These are phyloP conservation scores for Lophotriccus pileatus DNA, from an alignment of 2,797 vertebrate species.

Conservation along the genomic window DNA sequence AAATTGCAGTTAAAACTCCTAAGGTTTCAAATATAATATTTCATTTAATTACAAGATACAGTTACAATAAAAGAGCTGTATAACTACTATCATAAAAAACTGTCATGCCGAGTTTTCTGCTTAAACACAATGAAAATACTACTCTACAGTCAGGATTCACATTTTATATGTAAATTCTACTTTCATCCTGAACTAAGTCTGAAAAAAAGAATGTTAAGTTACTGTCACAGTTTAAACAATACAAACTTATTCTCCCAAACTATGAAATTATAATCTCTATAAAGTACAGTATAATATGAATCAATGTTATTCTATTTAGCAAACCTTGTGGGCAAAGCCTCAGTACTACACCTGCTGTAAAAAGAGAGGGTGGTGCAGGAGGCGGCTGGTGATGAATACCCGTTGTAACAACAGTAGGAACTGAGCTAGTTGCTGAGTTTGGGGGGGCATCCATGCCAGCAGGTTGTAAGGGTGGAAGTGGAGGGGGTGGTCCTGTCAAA, in stretches of 20 bases:
- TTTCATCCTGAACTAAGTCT: background rate
- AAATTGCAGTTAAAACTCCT: conserved; percentile 65
- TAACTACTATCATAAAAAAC: background rate
- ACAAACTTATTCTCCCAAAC: background rate
- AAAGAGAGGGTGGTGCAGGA: conserved; percentile 84
- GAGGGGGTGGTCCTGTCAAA: conserved; percentile 90
- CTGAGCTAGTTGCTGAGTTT: conserved; percentile 92
- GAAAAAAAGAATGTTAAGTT: background rate
- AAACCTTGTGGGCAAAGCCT: conserved; percentile 62
- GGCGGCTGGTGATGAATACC: conserved; percentile 91
- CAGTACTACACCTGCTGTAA: conserved; percentile 84
- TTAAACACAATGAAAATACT: background rate
- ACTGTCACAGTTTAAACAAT: background rate
- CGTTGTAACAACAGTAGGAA: conserved; percentile 93
- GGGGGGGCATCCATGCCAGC: conserved; percentile 95
- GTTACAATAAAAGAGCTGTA: background rate
- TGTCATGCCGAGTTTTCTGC: background rate
- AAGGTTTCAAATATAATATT: background rate
- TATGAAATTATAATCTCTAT: background rate
- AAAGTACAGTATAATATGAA: conserved; percentile 27
- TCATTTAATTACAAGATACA: background rate
- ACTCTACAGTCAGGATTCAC: background rate
- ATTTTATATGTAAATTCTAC: background rate
- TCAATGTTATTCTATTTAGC: conserved; percentile 66
- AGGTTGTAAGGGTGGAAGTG: conserved; percentile 90